A percentile compares a stretch with the other conserved stretches of the same genome.
These are phyloP conservation scores for Ptychodera flava DNA, from an alignment of 35 echinoderm and acorn worm genomes.

Conservation along the genomic window DNA sequence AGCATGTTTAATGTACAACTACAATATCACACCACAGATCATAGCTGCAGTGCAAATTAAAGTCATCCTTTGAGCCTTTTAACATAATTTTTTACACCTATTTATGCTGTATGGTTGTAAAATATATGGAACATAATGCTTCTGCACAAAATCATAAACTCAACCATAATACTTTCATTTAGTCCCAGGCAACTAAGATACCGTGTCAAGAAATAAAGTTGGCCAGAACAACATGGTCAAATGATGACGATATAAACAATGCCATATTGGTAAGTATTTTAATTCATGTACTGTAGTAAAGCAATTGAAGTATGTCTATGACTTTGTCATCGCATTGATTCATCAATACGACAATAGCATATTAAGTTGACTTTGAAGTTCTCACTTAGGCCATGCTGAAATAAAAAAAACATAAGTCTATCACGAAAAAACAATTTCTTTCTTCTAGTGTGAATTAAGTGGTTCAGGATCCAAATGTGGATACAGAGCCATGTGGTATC, in stretches of 20 bases:
- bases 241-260: neutral
- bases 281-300: neutral
- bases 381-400: neutral
- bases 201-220: neutral
- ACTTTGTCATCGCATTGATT: too few relatives aligned
- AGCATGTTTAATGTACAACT: neutral
- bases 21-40: neutral
- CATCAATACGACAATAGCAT: too few relatives aligned
- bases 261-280: neutral
- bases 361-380: neutral
- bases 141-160: neutral
- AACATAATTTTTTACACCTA: neutral
- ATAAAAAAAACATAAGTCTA: neutral
- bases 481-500: neutral
- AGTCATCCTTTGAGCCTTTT: too few relatives aligned
- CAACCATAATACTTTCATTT: neutral
- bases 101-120: neutral
- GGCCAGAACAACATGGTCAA: neutral
- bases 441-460: neutral
- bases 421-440: neutral
- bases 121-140: neutral
- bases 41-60: neutral
- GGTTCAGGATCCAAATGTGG: neutral
- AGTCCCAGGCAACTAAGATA: neutral
- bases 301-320: neutral